Evolutionary conservation across 2,113 vertebrate genomes (phyloP), one percentile per base, ranked within the genome.

Genomic region (Uria aalge): DNA sequence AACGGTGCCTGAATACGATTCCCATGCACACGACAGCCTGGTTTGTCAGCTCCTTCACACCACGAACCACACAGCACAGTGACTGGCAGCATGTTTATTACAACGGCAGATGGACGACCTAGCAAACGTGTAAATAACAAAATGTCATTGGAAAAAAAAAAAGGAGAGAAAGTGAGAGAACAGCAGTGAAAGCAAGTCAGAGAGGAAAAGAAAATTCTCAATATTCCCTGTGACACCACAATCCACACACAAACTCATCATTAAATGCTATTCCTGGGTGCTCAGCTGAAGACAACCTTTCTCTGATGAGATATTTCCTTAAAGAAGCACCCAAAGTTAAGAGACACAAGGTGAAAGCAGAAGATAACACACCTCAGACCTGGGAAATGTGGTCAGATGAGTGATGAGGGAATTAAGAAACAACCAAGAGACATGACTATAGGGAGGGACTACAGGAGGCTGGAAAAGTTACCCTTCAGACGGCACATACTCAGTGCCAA

Each of bases 91-190:
- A 17, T 67, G 89, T 59, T 40, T 59, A 76, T 91, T 89, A 88
- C 64, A 92, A 79, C 24, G 56, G 96, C 97, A 98, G 96, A 96
- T 90, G 94, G 97, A 94, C 84, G 92, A 52, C 74, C 43, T 9
- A 86, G 85, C 43, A 4, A 79, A 92, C 27, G 67, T 69, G 56
- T 43, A 94, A 93, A 92, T 85, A 76, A 87, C 6, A 20, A 96
- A 94, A 95, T 87, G 89, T 74, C 93, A 57, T 26, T 26, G 32
- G n/a, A 14, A 27, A 13, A 7, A 19, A 19, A 7, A 41, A 7
- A 57, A 2, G 40, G 23, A 48, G 41, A 91, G 16, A 81, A 73
- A 89, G 74, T 43, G 71, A 91, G 57, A 84, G 47, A 92, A 78
- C 12, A 85, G 71, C 45, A 77, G 53, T 94, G 56, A 81, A 93